Percentiles rank a stretch among this genome's conserved stretches.
These are phyloP conservation scores for Drosophila ambigua DNA, from an alignment of 1,140 invertebrate genomes.

Conservation along the genomic window DNA sequence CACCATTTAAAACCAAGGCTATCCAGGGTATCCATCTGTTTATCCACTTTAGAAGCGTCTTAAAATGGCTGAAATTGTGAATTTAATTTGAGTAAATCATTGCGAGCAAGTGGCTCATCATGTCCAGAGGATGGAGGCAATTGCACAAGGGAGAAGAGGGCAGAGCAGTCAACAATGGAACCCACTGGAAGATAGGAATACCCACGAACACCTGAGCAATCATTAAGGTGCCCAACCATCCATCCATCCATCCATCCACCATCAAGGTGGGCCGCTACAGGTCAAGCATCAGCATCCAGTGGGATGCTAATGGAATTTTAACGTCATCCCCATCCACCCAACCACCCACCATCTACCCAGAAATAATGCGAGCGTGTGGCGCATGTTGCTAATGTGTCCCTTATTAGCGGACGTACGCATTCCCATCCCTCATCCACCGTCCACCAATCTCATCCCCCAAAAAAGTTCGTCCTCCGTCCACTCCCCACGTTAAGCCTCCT, in stretches of 20 bases:
- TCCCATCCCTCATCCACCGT: constrained; percentile 10
- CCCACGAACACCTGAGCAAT: constrained; percentile 53
- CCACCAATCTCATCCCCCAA: constrained; percentile 4
- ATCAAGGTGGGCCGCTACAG: too few relatives aligned
- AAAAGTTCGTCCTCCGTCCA: constrained; percentile 22
- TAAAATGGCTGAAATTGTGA: constrained; percentile 30
- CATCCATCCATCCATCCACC: background rate
- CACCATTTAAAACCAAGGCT: background rate
- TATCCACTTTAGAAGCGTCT: background rate
- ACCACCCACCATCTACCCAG: constrained; percentile 8
- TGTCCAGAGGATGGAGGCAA: constrained; percentile 16
- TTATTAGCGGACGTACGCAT: constrained; percentile 59
- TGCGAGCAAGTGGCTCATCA: constrained; percentile 46
- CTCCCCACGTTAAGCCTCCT: too few relatives aligned
- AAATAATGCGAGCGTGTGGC: constrained; percentile 61
- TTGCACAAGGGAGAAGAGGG: constrained; percentile 33
- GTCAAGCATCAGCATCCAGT: background rate
- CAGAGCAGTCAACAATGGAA: constrained; percentile 14
- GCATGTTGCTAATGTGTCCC: constrained; percentile 72
- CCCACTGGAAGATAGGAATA: too few relatives aligned
- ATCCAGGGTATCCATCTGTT: background rate
- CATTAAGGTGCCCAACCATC: constrained; percentile 21
- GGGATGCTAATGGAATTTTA: constrained; percentile 77
- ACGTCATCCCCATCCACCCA: constrained; percentile 46
- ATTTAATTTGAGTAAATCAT: constrained; percentile 29